Conservation (phyloP, 2,888 invertebrate genomes). For the Cheilosia scutellata region DNA sequence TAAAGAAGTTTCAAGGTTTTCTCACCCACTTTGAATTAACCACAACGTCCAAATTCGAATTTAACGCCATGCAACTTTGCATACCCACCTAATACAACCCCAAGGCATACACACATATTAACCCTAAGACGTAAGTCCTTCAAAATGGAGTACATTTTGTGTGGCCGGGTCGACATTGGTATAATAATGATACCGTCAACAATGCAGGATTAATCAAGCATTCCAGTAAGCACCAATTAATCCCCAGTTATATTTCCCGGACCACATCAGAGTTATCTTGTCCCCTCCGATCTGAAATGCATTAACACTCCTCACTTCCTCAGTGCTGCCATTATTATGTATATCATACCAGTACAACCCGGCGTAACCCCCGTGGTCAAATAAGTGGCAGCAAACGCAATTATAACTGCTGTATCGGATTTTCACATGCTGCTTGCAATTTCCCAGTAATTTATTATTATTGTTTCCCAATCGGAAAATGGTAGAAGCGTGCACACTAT, state of each 20-base stretch:
- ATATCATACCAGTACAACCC: not conserved
- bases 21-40: no score
- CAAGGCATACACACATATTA: no score
- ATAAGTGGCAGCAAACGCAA: conserved; percentile 45
- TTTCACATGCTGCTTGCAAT: conserved; percentile 57
- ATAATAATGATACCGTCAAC: not conserved
- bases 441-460: conserved; percentile 60
- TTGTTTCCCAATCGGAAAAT: conserved; percentile 56
- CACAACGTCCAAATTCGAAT: no score
- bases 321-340: conserved; percentile 16
- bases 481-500: conserved; percentile 25
- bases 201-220: not conserved
- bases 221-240: conserved; percentile 32
- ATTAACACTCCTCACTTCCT: conserved; percentile 21
- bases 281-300: conserved; percentile 14
- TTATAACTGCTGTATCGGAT: conserved; percentile 49
- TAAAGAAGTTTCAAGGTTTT: no score
- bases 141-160: no score
- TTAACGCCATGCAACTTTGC: no score
- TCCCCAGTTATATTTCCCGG: conserved; percentile 11
- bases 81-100: no score
- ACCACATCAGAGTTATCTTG: conserved; percentile 13
- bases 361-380: conserved; percentile 27
- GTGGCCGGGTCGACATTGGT: not conserved
- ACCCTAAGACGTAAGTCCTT: no score